These are phyloP conservation scores for Gadopsis marmoratus DNA, from an alignment of 2,797 vertebrate species.

Conservation along the genomic window DNA sequence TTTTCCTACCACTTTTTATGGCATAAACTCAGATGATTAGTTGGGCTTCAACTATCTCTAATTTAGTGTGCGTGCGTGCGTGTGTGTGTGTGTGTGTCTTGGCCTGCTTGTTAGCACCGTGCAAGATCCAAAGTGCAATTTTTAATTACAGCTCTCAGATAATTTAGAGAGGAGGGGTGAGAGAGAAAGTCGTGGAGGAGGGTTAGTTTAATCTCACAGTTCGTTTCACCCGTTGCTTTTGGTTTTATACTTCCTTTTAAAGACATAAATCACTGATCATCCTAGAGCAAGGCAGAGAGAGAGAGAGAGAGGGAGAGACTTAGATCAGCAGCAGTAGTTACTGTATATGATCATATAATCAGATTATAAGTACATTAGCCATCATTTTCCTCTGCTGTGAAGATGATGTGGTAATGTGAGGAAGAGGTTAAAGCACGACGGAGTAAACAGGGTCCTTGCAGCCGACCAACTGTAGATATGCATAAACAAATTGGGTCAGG, in stretches of 20 bases:
- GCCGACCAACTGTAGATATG: slow-evolving; percentile 27
- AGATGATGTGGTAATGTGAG: slow-evolving; percentile 35
- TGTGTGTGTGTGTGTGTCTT: slow-evolving; percentile 50
- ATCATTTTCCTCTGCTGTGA: slow-evolving; percentile 52
- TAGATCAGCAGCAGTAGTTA: slow-evolving; percentile 62
- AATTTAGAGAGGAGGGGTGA: slow-evolving; percentile 70
- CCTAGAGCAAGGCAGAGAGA: slow-evolving; percentile 49
- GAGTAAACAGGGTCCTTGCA: slow-evolving; percentile 38
- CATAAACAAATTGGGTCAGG: slow-evolving; percentile 56
- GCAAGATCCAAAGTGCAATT: slow-evolving; percentile 73
- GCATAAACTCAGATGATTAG: slow-evolving; percentile 63
- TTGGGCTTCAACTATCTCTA: slow-evolving; percentile 64
- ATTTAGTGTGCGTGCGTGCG: slow-evolving; percentile 54
- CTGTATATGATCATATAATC: slow-evolving; percentile 66
- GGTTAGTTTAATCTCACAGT: slow-evolving; percentile 84
- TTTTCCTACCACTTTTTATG: slow-evolving; percentile 35
- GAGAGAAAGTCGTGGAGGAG: slow-evolving; percentile 65
- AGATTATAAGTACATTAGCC: slow-evolving; percentile 71
- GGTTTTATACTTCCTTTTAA: slow-evolving; percentile 80
- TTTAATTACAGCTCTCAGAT: slow-evolving; percentile 82
- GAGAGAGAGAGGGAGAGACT: slow-evolving; percentile 39
- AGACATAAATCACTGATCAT: slow-evolving; percentile 79
- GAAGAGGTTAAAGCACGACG: slow-evolving; percentile 53
- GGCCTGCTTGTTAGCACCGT: slow-evolving; percentile 68
- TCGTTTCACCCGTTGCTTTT: slow-evolving; percentile 79